A percentile compares a stretch with the other conserved stretches of the same genome.
phyloP scores from a whole-genome alignment of 2,888 invertebrate genomes.

The Oscheius sp. region DNA sequence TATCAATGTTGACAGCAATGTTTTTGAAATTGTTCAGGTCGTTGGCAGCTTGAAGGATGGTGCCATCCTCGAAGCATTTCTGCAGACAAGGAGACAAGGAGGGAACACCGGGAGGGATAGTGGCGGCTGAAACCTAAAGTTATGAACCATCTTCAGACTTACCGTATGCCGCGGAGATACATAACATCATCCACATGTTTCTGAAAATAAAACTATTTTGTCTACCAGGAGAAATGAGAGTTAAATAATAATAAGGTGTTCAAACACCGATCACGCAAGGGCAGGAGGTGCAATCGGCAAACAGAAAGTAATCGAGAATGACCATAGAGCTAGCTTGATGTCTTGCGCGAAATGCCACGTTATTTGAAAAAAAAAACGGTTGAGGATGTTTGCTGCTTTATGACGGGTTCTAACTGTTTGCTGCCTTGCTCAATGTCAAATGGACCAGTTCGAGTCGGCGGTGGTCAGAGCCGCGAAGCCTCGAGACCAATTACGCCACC shows the following conservation, averaged over 20 bases:
- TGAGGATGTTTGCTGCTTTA: slow-evolving; percentile 35
- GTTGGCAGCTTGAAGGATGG: slow-evolving; percentile 29
- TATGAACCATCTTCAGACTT: not conserved
- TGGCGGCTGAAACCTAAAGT: slow-evolving; percentile 9
- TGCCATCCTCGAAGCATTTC: slow-evolving; percentile 31
- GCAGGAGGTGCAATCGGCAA: not conserved
- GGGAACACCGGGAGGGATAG: slow-evolving; percentile 15
- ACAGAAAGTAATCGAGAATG: slow-evolving; percentile 3
- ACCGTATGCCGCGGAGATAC: slow-evolving; percentile 17
- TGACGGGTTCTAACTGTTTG: slow-evolving; percentile 38
- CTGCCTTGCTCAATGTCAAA: slow-evolving; percentile 38
- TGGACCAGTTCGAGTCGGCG: slow-evolving; percentile 36
- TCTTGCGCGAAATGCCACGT: not conserved
- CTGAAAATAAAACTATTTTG: slow-evolving; percentile 8
- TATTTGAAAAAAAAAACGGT: not conserved
- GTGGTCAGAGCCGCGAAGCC: slow-evolving; percentile 34
- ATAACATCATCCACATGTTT: slow-evolving; percentile 21
- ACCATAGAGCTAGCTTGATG: slow-evolving; percentile 13
- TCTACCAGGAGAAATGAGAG: not conserved
- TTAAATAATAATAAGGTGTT: not conserved
- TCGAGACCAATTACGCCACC: slow-evolving; percentile 31
- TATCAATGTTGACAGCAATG: slow-evolving; percentile 29
- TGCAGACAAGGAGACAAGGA: slow-evolving; percentile 23
- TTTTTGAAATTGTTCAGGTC: slow-evolving; percentile 35
- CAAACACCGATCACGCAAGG: not conserved